A percentile compares a stretch with the other conserved stretches of the same genome.
These are phyloP conservation scores for Drosophila mojavensis DNA, from an alignment of 1,140 invertebrate species.

Conservation along the genomic window DNA sequence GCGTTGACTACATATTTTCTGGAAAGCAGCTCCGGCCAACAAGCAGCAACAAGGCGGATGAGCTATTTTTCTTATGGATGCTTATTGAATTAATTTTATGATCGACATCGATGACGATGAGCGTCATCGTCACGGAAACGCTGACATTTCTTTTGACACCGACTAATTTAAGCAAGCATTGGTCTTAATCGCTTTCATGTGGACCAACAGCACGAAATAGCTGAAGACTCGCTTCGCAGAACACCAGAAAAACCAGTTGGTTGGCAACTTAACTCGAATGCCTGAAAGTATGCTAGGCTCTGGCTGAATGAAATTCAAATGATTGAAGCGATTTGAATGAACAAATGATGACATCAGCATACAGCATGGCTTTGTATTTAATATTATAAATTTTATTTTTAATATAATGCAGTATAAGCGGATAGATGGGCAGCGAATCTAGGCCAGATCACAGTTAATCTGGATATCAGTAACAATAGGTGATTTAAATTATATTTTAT, in stretches of 20 bases:
- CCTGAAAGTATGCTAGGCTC: slow-evolving; percentile 55
- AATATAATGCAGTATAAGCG: too few relatives aligned
- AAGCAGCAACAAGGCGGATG: slow-evolving; percentile 15
- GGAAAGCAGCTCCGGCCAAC: slow-evolving; percentile 22
- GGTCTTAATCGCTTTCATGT: slow-evolving; percentile 3
- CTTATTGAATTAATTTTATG: slow-evolving; percentile 44
- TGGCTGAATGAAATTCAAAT: not conserved
- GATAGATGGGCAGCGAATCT: too few relatives aligned
- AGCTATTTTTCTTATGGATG: slow-evolving; percentile 41
- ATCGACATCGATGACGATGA: not conserved
- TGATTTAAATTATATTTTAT: too few relatives aligned
- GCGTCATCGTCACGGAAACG: slow-evolving; percentile 4
- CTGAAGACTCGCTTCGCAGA: not conserved
- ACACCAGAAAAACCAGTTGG: not conserved
- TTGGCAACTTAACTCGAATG: not conserved
- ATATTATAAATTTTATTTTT: too few relatives aligned
- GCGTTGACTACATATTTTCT: slow-evolving; percentile 71
- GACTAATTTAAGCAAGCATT: slow-evolving; percentile 25
- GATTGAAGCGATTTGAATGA: not conserved
- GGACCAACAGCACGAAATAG: not conserved
- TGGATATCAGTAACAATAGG: too few relatives aligned
- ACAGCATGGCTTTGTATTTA: too few relatives aligned
- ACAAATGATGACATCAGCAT: not conserved
- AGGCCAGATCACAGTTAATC: too few relatives aligned
- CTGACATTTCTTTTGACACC: slow-evolving; percentile 37